Conservation (phyloP, 1,140 invertebrate genomes). For the Arion vulgaris region DNA sequence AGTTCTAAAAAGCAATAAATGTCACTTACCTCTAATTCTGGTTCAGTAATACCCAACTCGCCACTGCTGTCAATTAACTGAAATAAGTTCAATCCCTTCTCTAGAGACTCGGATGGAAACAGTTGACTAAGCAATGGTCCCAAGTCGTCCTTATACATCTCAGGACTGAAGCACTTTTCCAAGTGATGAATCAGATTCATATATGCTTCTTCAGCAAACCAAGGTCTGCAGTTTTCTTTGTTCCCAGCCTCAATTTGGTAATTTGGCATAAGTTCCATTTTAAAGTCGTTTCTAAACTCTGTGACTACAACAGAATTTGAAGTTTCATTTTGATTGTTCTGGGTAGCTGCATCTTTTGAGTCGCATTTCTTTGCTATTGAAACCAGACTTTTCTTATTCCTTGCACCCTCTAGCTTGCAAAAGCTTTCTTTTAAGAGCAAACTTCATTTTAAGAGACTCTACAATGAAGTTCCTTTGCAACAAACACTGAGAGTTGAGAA, state of each 20-base stretch:
- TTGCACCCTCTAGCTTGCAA: background rate
- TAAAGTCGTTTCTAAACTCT: background rate
- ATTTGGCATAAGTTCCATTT: background rate
- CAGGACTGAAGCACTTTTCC: conserved; percentile 11
- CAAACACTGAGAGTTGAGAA: conserved; percentile 14
- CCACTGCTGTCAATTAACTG: background rate
- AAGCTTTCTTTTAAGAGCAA: background rate
- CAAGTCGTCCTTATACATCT: background rate
- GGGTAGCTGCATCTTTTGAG: background rate
- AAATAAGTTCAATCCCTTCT: background rate
- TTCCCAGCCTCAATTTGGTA: no score
- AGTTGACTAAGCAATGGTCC: background rate
- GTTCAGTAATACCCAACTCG: background rate
- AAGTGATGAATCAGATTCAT: conserved; percentile 7
- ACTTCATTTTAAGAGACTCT: background rate
- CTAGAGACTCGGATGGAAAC: background rate
- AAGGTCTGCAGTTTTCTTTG: background rate
- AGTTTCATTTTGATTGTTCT: background rate
- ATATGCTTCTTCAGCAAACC: background rate
- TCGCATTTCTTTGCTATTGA: background rate
- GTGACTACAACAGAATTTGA: background rate
- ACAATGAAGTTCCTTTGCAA: conserved; percentile 24
- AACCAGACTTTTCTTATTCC: background rate
- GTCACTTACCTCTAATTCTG: background rate
- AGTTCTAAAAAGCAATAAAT: no score